A percentile compares a stretch with the other conserved stretches of the same genome.
Evolutionary conservation across 2,113 vertebrate genomes (phyloP).

Genomic region (Ursus arctos): DNA sequence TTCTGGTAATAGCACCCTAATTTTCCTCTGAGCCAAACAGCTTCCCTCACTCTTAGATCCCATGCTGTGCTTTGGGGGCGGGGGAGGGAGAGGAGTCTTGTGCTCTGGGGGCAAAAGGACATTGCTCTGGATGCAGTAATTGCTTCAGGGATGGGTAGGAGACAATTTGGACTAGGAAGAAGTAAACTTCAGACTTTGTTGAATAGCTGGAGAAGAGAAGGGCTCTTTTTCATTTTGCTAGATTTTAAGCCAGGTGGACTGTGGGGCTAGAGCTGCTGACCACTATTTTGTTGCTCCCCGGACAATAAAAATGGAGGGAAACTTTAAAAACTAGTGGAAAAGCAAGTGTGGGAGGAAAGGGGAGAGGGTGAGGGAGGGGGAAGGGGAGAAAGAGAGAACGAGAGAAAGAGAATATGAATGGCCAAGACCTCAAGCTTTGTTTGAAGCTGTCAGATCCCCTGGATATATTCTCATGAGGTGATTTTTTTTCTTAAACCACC

Average conservation of each 20-base stretch:
- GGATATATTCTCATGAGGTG: neutral
- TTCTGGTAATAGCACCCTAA: neutral
- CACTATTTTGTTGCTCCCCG: neutral
- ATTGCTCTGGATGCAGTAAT: neutral
- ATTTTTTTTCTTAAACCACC: neutral
- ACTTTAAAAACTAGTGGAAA: neutral
- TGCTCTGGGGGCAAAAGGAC: neutral
- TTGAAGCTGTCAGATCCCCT: neutral
- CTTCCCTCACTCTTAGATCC: neutral
- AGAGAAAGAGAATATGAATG: neutral
- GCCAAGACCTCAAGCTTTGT: neutral
- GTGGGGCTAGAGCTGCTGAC: neutral
- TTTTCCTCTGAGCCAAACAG: neutral
- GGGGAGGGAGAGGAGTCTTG: accelerated
- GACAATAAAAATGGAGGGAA: neutral
- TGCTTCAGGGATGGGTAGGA: neutral
- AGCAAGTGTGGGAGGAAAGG: neutral
- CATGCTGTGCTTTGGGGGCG: neutral
- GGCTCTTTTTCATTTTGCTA: neutral
- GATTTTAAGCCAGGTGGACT: neutral
- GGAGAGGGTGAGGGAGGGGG: neutral
- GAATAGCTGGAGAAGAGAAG: neutral
- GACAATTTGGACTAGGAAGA: neutral
- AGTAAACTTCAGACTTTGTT: neutral
- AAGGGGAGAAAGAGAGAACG: neutral